These are phyloP conservation scores for Mycogona germanica DNA, from an alignment of 2,888 invertebrate genomes.

Conservation along the genomic window DNA sequence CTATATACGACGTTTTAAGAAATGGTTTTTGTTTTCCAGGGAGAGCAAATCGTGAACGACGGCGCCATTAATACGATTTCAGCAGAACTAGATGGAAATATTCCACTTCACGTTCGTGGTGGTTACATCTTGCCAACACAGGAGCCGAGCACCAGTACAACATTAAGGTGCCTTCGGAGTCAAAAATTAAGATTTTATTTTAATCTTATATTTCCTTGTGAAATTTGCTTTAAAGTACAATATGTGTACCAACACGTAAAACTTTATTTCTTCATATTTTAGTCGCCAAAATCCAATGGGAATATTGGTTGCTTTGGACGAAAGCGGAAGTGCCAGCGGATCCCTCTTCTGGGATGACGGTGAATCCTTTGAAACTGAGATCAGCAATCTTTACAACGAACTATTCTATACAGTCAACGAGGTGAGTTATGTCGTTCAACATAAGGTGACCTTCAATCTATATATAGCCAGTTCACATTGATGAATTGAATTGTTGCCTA, in stretches of 20 bases:
- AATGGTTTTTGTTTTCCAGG: slow-evolving; percentile 13
- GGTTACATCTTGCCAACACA: slow-evolving; percentile 29
- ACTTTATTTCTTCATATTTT: background rate
- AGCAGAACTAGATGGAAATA: slow-evolving; percentile 23
- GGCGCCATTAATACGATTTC: slow-evolving; percentile 8
- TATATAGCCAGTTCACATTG: no score
- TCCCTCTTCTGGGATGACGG: slow-evolving; percentile 30
- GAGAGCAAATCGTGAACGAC: slow-evolving; percentile 16
- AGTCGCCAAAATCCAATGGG: slow-evolving; percentile 26
- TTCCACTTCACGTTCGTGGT: slow-evolving; percentile 26
- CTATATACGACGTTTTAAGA: background rate
- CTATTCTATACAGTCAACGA: no score
- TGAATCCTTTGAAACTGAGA: slow-evolving; percentile 20
- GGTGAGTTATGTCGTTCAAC: no score
- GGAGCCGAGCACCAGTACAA: slow-evolving; percentile 25
- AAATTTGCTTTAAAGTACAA: background rate
- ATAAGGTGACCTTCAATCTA: no score
- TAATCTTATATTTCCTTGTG: background rate
- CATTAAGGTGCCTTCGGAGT: slow-evolving; percentile 22
- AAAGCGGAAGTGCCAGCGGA: slow-evolving; percentile 24
- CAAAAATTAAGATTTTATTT: background rate
- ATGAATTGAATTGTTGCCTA: no score
- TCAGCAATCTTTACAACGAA: slow-evolving; percentile 1
- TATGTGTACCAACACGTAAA: background rate
- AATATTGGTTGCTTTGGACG: slow-evolving; percentile 28